These are phyloP conservation scores for Corynorhinus townsendii DNA, from an alignment of 2,113 vertebrate species.

Conservation along the genomic window DNA sequence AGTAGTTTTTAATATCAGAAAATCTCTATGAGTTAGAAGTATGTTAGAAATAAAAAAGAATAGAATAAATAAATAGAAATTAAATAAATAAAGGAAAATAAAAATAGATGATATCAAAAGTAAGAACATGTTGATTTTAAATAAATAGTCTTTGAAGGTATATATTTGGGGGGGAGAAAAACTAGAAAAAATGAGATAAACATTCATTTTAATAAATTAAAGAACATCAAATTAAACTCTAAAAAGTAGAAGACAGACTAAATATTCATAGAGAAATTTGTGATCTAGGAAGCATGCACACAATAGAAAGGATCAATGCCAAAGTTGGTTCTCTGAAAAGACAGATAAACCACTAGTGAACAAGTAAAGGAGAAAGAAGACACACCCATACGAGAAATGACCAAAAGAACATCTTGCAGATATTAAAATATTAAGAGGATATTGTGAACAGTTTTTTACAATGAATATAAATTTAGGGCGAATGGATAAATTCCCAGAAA, in stretches of 20 bases:
- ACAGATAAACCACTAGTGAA: not conserved
- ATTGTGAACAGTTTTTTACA: constrained; percentile 23
- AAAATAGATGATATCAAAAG: not conserved
- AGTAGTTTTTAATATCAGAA: not conserved
- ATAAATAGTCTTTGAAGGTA: not conserved
- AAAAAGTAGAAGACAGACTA: not conserved
- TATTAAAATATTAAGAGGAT: constrained; percentile 31
- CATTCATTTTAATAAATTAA: not conserved
- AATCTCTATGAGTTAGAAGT: not conserved
- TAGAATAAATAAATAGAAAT: not conserved
- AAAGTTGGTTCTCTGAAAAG: not conserved
- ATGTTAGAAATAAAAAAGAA: not conserved
- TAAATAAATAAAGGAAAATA: not conserved
- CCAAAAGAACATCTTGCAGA: constrained; percentile 33
- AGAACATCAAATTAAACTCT: not conserved
- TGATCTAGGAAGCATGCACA: not conserved
- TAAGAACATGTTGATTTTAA: not conserved
- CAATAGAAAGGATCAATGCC: not conserved
- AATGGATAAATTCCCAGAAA: constrained; percentile 62
- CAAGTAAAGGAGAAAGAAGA: not conserved
- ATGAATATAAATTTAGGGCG: constrained; percentile 45
- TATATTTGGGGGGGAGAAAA: not conserved
- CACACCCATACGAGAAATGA: not conserved
- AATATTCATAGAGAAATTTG: not conserved
- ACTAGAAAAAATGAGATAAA: not conserved